phyloP scores from a whole-genome alignment of 2,888 invertebrate species.

The Agrotis puta region DNA sequence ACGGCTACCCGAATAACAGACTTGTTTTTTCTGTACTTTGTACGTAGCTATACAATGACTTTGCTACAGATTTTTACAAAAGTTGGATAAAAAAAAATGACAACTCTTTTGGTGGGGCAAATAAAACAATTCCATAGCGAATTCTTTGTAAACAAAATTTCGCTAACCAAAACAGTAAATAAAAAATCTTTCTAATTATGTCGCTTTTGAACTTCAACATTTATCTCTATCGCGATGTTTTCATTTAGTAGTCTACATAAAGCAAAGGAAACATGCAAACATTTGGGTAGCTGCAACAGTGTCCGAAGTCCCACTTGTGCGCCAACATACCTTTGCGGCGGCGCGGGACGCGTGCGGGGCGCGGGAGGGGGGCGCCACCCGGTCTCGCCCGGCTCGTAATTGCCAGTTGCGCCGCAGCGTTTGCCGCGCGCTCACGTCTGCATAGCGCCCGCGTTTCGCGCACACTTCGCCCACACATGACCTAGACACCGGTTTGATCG shows the following conservation, averaged over 20 bases:
- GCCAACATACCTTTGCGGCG: constrained; percentile 78
- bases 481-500: constrained; percentile 78
- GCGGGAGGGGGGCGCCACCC: constrained; percentile 65
- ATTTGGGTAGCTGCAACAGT: constrained; percentile 62
- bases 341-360: constrained; percentile 62
- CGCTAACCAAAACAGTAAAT: not conserved
- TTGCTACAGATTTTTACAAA: not conserved
- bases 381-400: constrained; percentile 68
- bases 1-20: constrained; percentile 25
- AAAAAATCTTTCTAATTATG: constrained; percentile 9
- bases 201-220: constrained; percentile 4
- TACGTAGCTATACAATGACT: too few species aligned
- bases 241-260: constrained; percentile 37
- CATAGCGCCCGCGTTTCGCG: constrained; percentile 70
- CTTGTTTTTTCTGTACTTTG: constrained; percentile 5
- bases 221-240: constrained; percentile 28
- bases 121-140: constrained; percentile 8
- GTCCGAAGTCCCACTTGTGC: constrained; percentile 79
- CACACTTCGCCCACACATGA: constrained; percentile 75
- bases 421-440: constrained; percentile 78
- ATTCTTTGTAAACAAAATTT: constrained; percentile 9
- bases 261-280: constrained; percentile 52
- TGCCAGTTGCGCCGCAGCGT: constrained; percentile 87
- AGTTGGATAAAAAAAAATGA: not conserved
- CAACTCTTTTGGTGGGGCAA: not conserved